A percentile compares a stretch with the other conserved stretches of the same genome.
phyloP scores from a whole-genome alignment of 2,888 invertebrate genomes.

The Pegoplata infirma region DNA sequence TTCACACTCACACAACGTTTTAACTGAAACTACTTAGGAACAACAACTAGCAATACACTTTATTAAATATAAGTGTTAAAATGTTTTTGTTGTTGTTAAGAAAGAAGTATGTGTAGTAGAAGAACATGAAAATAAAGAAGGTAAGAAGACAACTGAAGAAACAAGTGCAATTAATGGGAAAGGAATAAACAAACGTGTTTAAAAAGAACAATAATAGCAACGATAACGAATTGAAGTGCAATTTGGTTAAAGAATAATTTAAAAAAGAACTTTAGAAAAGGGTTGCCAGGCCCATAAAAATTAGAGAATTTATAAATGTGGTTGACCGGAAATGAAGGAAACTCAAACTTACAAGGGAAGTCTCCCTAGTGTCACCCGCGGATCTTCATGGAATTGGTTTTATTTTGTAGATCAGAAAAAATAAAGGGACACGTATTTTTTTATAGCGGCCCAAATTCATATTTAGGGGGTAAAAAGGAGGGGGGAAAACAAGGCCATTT shows the following conservation, averaged over 20 bases:
- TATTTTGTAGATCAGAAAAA: no score
- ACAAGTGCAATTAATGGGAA: conserved; percentile 58
- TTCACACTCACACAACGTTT: neutral
- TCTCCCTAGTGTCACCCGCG: no score
- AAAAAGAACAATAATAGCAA: conserved; percentile 12
- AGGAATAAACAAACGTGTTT: conserved; percentile 43
- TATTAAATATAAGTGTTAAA: conserved; percentile 17
- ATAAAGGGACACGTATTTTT: no score
- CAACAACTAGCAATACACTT: neutral
- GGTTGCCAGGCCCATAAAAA: no score
- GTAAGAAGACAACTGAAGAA: conserved; percentile 44
- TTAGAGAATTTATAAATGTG: no score
- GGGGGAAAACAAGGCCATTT: no score
- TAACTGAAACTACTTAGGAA: conserved; percentile 3
- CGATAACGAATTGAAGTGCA: conserved; percentile 24
- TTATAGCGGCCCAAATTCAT: no score
- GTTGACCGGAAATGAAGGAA: no score
- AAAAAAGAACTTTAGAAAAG: neutral
- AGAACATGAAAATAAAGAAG: conserved; percentile 28
- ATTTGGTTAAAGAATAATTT: neutral
- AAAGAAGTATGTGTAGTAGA: conserved; percentile 4
- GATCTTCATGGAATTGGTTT: no score
- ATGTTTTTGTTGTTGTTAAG: conserved; percentile 8
- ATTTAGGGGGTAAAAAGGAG: no score
- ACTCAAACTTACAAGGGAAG: no score